Conservation (phyloP, 1,140 invertebrate genomes). For the Luehdorfia chinensis region DNA sequence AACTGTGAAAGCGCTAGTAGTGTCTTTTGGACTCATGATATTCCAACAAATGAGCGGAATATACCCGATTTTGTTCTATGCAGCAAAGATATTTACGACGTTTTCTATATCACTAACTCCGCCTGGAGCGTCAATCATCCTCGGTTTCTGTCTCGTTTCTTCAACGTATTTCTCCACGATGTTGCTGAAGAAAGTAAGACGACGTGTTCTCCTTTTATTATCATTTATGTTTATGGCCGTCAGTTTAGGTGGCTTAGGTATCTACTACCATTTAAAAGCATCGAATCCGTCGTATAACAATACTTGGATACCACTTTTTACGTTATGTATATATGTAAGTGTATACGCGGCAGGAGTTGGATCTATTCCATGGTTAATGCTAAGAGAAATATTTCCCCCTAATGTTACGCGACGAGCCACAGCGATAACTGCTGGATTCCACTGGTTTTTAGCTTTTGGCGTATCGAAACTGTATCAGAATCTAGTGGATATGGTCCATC, state of each 20-base stretch:
- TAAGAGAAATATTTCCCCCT: conserved; percentile 81
- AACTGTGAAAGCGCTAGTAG: conserved; percentile 74
- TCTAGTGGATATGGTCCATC: conserved; percentile 77
- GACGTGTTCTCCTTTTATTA: conserved; percentile 82
- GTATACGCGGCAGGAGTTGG: conserved; percentile 74
- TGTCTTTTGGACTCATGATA: conserved; percentile 83
- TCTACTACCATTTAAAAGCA: conserved; percentile 80
- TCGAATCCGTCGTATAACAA: conserved; percentile 35
- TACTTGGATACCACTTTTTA: conserved; percentile 64
- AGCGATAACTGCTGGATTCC: conserved; percentile 80
- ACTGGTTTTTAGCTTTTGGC: conserved; percentile 84
- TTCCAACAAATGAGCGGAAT: conserved; percentile 90
- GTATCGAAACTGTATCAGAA: conserved; percentile 82
- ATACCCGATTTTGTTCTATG: conserved; percentile 88
- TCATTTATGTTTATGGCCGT: conserved; percentile 81
- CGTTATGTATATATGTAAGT: conserved; percentile 62
- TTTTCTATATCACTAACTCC: conserved; percentile 74
- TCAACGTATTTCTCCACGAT: conserved; percentile 83
- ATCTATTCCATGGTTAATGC: conserved; percentile 83
- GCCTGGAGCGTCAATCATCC: conserved; percentile 78
- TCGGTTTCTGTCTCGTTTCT: conserved; percentile 84
- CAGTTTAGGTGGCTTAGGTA: conserved; percentile 77
- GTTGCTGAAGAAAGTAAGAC: conserved; percentile 84
- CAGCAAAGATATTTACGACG: conserved; percentile 81
- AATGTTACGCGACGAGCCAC: conserved; percentile 82